phyloP scores from a whole-genome alignment of 2,888 invertebrate genomes.

The Noctuana brunneofusca region DNA sequence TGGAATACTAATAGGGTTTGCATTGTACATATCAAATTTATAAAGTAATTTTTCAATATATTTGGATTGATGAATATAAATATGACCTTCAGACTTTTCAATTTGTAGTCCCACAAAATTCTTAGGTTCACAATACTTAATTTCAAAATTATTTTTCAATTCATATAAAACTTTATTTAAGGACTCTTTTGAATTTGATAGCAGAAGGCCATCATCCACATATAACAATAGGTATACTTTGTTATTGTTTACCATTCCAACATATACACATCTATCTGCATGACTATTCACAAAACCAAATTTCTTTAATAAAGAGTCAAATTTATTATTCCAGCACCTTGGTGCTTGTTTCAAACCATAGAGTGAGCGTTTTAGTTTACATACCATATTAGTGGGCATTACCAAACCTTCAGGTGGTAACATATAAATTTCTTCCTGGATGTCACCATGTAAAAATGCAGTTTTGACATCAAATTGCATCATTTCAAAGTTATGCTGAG shows the following conservation, averaged over 20 bases:
- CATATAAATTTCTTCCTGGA: neutral
- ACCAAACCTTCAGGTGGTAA: neutral
- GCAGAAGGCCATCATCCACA: neutral
- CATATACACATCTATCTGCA: neutral
- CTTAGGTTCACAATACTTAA: neutral
- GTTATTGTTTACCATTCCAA: neutral
- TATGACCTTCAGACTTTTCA: neutral
- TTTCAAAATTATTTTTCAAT: neutral
- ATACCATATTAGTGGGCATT: neutral
- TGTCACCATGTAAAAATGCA: neutral
- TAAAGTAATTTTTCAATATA: neutral
- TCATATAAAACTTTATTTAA: neutral
- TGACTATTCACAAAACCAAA: constrained; percentile 2
- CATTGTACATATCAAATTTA: neutral
- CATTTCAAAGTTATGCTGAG: neutral
- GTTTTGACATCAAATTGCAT: constrained; percentile 2
- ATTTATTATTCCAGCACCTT: neutral
- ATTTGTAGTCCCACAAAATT: neutral
- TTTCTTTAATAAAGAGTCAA: neutral
- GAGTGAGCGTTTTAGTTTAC: neutral
- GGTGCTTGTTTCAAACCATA: constrained; percentile 1
- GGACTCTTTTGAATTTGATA: neutral
- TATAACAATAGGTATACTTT: neutral
- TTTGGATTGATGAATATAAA: neutral
- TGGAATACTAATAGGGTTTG: neutral